Evolutionary conservation across 2,797 vertebrate genomes (phyloP).

Genomic region (Chiroxiphia lanceolata): DNA sequence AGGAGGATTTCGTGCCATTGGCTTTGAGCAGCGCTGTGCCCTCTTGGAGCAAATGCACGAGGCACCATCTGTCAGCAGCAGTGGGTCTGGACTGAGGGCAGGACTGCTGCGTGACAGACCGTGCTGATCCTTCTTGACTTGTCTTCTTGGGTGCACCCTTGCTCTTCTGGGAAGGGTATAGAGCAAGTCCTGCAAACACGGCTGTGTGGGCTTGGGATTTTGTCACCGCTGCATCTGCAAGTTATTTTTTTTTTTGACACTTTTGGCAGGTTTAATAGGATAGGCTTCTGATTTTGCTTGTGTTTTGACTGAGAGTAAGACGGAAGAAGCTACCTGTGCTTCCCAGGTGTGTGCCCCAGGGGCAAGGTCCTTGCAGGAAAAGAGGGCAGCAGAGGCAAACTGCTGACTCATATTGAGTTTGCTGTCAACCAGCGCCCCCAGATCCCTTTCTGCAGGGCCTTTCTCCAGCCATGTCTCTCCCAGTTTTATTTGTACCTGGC

Average conservation of each 20-base stretch:
- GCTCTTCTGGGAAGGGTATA: neutral
- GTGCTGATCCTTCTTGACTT: accelerated
- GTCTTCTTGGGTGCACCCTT: neutral
- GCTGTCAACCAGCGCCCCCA: neutral
- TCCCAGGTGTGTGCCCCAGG: neutral
- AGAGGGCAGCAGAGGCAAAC: neutral
- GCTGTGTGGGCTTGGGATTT: neutral
- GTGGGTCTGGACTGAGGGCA: neutral
- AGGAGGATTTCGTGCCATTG: neutral
- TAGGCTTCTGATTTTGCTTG: neutral
- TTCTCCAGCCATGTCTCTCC: neutral
- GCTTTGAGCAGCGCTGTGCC: neutral
- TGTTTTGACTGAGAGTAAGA: neutral
- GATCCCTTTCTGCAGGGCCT: neutral
- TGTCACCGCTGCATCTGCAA: neutral
- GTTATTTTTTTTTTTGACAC: neutral
- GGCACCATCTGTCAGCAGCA: accelerated
- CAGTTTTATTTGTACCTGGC: neutral
- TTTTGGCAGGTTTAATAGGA: neutral
- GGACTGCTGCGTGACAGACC: accelerated
- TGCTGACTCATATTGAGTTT: neutral
- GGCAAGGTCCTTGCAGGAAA: neutral
- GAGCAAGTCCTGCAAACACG: neutral
- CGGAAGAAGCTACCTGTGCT: neutral
- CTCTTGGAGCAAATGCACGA: accelerated